Base-by-base conservation (phyloP, 2,113 vertebrate species). In the Phyllostomus hastatus region DNA sequence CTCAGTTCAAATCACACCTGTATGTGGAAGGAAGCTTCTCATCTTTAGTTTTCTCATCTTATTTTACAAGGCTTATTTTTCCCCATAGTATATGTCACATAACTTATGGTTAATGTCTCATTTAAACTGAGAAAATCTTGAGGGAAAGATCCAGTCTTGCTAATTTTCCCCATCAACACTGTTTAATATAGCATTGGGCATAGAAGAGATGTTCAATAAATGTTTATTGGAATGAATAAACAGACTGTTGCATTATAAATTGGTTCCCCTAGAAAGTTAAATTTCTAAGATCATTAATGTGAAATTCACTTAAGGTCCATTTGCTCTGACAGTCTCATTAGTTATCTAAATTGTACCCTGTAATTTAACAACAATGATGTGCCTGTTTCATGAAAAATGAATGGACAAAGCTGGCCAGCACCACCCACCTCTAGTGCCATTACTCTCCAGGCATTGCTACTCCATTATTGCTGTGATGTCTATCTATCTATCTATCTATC, bases 181-280 rank as follows among this genome's bases (percentile, higher is more conserved):
- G 78, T 54, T 70, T 66, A 69, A 50, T 73, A 31, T 0, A 67
- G 11, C 20, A 16, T n/a, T 59, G 90, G n/a, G 6, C 46, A 43
- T 12, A 35, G 20, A 90, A 24, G 7, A 16, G 46, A 14, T 35
- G 1, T 84, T 64, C 10, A 57, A 26, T 33, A 43, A 85, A 28
- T 48, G 48, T 26, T 93, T 59, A 70, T 5, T 52, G 0, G 78
- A 66, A 72, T 79, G 38, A 79, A 83, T 73, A 88, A 70, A 75
- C n/a, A 54, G 26, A 87, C 16, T 59, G 50, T 76, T 52, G 10
- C 75, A 24, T 31, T 69, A 75, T 35, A 76, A 43, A 19, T 78
- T 54, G 19, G 80, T 90, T 94, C 66, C 90, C 92, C n/a, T 75
- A 54, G 26, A 35, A 78, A 85, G 78, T 64, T 64, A 87, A 50